Percentiles rank a stretch among this genome's conserved stretches.
phyloP scores from a whole-genome alignment of 2,888 invertebrate genomes.

The Trachelus troglodyta region DNA sequence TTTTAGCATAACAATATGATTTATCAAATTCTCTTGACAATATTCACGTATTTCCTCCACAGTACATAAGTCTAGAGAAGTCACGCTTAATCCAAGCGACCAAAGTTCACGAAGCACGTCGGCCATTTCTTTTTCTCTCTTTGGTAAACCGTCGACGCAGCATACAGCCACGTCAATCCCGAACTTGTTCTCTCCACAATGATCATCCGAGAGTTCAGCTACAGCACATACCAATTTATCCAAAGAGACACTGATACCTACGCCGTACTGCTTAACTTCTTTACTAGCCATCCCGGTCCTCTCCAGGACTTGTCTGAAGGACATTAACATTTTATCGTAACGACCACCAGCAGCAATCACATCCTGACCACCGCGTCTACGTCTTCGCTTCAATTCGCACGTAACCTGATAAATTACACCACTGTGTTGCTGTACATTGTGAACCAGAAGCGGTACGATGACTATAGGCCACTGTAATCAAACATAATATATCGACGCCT shows the following conservation, averaged over 20 bases:
- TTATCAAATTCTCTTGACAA: constrained; percentile 56
- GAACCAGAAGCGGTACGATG: constrained; percentile 72
- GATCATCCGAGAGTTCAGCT: constrained; percentile 68
- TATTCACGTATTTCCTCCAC: constrained; percentile 73
- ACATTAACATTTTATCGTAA: constrained; percentile 84
- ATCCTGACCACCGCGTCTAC: constrained; percentile 70
- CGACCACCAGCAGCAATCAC: constrained; percentile 91
- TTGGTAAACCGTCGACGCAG: constrained; percentile 71
- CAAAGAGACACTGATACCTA: constrained; percentile 87
- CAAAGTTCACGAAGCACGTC: constrained; percentile 75
- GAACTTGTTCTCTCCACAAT: constrained; percentile 60
- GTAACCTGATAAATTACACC: constrained; percentile 78
- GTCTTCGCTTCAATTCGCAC: constrained; percentile 70
- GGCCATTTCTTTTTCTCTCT: constrained; percentile 70
- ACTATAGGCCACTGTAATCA: constrained; percentile 70
- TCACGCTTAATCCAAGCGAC: constrained; percentile 76
- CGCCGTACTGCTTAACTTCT: constrained; percentile 71
- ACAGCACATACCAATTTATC: constrained; percentile 79
- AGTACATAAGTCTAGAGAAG: constrained; percentile 72
- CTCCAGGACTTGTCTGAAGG: constrained; percentile 73
- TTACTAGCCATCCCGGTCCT: constrained; percentile 56
- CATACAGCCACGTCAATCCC: constrained; percentile 77
- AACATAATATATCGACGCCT: background rate
- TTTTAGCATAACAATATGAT: constrained; percentile 74
- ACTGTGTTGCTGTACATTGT: constrained; percentile 74